Evolutionary conservation across 2,888 invertebrate species (phyloP).

Genomic region (Tetramorium bicarinatum): DNA sequence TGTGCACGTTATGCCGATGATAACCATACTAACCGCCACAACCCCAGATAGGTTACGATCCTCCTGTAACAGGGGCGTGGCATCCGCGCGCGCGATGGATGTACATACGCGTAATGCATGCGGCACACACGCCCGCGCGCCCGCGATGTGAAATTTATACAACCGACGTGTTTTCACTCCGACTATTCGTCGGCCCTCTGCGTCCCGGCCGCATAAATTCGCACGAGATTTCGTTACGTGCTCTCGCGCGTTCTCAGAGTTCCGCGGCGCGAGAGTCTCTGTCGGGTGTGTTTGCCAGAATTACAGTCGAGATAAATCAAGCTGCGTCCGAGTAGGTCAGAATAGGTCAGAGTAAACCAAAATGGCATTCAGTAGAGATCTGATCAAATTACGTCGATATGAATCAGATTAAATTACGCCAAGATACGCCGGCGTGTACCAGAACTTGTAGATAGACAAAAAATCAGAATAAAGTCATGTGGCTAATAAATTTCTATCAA

Average conservation of each 20-base stretch:
- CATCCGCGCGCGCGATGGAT: slow-evolving; percentile 45
- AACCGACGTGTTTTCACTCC: slow-evolving; percentile 41
- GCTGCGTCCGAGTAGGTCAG: not conserved
- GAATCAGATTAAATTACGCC: not conserved
- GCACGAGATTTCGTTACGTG: slow-evolving; percentile 44
- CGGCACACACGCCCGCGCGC: slow-evolving; percentile 8
- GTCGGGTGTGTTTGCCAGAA: not conserved
- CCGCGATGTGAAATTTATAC: slow-evolving; percentile 40
- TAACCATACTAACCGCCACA: slow-evolving; percentile 41
- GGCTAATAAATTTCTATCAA: not conserved
- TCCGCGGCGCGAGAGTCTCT: too few species aligned
- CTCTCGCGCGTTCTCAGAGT: slow-evolving; percentile 39
- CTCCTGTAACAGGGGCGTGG: slow-evolving; percentile 59
- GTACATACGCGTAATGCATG: slow-evolving; percentile 24
- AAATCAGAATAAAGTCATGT: not conserved
- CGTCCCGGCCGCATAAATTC: slow-evolving; percentile 35
- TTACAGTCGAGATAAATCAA: slow-evolving; percentile 29
- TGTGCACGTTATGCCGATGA: slow-evolving; percentile 57
- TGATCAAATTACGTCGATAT: slow-evolving; percentile 30
- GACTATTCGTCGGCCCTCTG: slow-evolving; percentile 29
- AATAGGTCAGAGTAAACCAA: not conserved
- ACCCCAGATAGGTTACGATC: slow-evolving; percentile 48
- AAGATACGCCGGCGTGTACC: not conserved
- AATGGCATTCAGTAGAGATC: slow-evolving; percentile 8
- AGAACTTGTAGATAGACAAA: not conserved